phyloP scores from a whole-genome alignment of 2,888 invertebrate species.

The Eristalis arbustorum region DNA sequence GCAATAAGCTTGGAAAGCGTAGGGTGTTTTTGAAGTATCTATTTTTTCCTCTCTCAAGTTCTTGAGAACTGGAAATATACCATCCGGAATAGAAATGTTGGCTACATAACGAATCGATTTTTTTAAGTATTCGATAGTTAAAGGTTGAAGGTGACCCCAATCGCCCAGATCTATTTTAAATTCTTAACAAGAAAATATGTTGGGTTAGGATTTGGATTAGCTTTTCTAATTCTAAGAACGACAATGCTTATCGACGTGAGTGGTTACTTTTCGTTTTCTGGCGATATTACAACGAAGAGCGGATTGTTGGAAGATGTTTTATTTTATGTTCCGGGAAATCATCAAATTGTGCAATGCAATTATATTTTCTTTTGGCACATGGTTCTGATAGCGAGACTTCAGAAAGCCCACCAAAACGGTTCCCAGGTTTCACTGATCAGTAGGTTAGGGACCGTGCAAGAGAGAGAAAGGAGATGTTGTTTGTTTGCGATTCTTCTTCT shows the following conservation, averaged over 20 bases:
- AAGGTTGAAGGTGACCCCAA: background rate
- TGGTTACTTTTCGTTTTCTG: background rate
- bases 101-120: background rate
- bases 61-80: background rate
- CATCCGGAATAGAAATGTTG: background rate
- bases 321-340: background rate
- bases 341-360: background rate
- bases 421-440: background rate
- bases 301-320: background rate
- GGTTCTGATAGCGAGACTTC: background rate
- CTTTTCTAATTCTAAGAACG: slow-evolving; percentile 1
- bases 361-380: background rate
- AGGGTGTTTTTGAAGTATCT: background rate
- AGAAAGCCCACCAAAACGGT: too few relatives aligned
- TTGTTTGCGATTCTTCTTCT: background rate
- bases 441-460: background rate
- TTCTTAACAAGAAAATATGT: background rate
- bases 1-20: background rate
- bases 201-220: background rate
- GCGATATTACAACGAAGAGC: background rate
- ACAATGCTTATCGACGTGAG: background rate
- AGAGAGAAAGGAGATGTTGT: background rate
- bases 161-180: background rate
- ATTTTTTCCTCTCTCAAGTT: background rate
- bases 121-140: background rate